A percentile compares a stretch with the other conserved stretches of the same genome.
Conservation (phyloP, 2,113 vertebrate genomes). For the Todiramphus chloris region DNA sequence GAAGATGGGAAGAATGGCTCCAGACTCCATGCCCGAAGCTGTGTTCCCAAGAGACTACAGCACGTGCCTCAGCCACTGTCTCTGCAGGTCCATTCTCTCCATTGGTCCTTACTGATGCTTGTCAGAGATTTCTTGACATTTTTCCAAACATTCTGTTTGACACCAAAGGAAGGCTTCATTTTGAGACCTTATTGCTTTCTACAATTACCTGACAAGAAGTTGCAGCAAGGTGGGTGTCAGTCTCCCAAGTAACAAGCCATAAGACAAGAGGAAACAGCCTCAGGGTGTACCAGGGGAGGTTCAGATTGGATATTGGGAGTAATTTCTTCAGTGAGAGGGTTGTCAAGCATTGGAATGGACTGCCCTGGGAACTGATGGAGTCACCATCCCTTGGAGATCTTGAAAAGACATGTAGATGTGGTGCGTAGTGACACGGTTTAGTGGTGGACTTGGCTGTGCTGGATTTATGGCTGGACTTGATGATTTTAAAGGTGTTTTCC, state of each 20-base stretch:
- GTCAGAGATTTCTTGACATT: background rate
- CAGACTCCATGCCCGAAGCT: background rate
- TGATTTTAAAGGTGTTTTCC: too few relatives aligned
- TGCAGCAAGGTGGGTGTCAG: background rate
- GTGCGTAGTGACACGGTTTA: too few relatives aligned
- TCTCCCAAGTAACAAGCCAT: background rate
- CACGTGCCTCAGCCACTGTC: accelerated
- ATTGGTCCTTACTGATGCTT: background rate
- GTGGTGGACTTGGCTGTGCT: too few relatives aligned
- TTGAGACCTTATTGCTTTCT: too few relatives aligned
- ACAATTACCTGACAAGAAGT: background rate
- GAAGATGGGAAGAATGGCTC: background rate
- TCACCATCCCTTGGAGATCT: background rate
- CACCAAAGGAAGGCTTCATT: background rate
- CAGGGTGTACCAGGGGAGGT: too few relatives aligned
- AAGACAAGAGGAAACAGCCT: background rate
- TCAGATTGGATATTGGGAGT: too few relatives aligned
- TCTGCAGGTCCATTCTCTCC: background rate
- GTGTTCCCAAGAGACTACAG: accelerated
- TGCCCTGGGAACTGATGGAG: background rate
- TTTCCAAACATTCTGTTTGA: background rate
- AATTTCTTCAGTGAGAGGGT: too few relatives aligned
- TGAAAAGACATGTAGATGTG: too few relatives aligned
- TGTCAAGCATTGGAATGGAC: too few relatives aligned
- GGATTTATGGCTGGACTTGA: too few relatives aligned